Evolutionary conservation across 2,113 vertebrate genomes (phyloP), one percentile per base, ranked within the genome.

Genomic region (Ancistrus triradiatus): DNA sequence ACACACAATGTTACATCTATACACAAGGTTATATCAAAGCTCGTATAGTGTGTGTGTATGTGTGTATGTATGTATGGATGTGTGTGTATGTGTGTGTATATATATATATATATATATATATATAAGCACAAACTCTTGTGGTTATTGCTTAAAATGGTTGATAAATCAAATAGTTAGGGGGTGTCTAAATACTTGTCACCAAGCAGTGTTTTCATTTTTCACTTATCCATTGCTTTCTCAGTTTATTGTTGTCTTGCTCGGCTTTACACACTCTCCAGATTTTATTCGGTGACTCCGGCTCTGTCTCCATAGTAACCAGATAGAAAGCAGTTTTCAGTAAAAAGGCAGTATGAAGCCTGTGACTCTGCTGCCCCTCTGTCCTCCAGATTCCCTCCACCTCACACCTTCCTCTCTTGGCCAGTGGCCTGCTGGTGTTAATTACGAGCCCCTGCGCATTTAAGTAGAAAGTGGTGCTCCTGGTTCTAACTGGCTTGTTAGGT

Each of bases 221-320:
- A n/a, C n/a, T n/a, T n/a, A n/a, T n/a, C n/a, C n/a, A n/a, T n/a
- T 44, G 1, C 19, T 15, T 22, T 19, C n/a, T 74, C 72, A 75
- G 69, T 71, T 42, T 2, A 15, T 63, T 17, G 35, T 52, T 65
- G 46, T 74, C 56, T 70, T 72, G 70, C 74, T 74, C 51, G 6
- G 35, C 46, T 68, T 77, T 43, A 47, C 31, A 59, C 77, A 77
- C 77, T 64, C 47, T 63, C 50, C 72, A 75, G 52, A 27, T 60
- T 73, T 75, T 68, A n/a, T 68, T 74, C 46, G 27, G 25, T 17
- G 14, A 56, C 50, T 80, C 77, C 70, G 73, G 49, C 72, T 68
- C 64, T 56, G 83, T 87, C 77, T 81, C 79, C 85, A 86, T 87
- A 82, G 83, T 66, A 74, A 88, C 86, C 74, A 76, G 74, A 64